phyloP scores from a whole-genome alignment of 2,113 vertebrate species.

The Aptenodytes forsteri region DNA sequence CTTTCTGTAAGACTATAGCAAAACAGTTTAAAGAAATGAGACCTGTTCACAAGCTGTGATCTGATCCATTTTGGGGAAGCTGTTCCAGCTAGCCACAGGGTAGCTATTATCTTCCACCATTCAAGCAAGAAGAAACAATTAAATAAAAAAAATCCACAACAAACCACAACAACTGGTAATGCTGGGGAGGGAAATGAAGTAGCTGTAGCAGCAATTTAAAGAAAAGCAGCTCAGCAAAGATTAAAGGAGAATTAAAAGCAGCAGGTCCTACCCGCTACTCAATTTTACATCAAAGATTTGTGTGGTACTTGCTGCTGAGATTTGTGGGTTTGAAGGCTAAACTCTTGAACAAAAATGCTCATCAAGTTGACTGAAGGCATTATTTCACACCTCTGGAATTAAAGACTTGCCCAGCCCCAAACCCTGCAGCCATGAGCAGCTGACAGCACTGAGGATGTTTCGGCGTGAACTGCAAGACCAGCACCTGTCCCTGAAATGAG shows the following conservation, averaged over 20 bases:
- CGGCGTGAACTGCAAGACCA: background rate
- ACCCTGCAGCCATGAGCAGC: background rate
- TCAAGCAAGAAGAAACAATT: background rate
- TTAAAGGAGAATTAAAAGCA: conserved; percentile 27
- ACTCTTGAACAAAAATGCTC: background rate
- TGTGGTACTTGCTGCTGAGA: background rate
- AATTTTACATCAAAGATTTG: background rate
- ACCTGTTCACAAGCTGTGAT: background rate
- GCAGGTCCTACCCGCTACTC: background rate
- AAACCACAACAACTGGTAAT: background rate
- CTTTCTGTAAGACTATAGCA: background rate
- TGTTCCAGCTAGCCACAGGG: background rate
- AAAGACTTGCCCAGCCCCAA: background rate
- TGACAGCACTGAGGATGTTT: background rate
- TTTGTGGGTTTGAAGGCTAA: background rate
- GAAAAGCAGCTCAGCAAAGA: background rate
- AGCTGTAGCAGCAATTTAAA: background rate
- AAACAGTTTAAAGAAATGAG: background rate
- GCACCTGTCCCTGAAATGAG: background rate
- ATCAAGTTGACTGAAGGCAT: background rate
- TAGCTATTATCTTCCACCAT: background rate
- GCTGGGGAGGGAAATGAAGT: background rate
- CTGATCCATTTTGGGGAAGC: background rate
- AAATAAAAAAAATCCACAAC: background rate
- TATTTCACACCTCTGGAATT: background rate